phyloP scores from a whole-genome alignment of 2,888 invertebrate species.

The Melanophora roralis region DNA sequence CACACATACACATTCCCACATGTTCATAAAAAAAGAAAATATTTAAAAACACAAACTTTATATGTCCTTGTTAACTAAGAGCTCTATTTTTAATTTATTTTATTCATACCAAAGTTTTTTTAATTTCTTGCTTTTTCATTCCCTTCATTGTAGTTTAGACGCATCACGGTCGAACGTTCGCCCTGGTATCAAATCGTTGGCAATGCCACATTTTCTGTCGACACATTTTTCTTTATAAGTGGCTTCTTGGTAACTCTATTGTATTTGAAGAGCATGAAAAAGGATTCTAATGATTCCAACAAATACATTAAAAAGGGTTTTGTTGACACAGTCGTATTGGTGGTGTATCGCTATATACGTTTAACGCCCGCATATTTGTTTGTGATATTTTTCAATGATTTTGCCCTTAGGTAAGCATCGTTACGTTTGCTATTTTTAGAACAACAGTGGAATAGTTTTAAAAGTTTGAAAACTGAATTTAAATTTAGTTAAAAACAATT shows the following conservation, averaged over 20 bases:
- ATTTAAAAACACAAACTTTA: neutral
- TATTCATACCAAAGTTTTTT: neutral
- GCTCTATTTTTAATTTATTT: slow-evolving; percentile 4
- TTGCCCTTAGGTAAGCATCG: slow-evolving; percentile 81
- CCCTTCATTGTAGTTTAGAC: slow-evolving; percentile 80
- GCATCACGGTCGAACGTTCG: slow-evolving; percentile 85
- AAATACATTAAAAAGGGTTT: slow-evolving; percentile 67
- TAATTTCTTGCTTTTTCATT: neutral
- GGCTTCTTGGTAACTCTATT: slow-evolving; percentile 86
- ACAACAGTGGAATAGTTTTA: neutral
- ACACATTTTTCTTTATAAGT: slow-evolving; percentile 92
- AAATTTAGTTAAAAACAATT: neutral
- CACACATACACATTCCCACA: neutral
- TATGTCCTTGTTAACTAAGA: neutral
- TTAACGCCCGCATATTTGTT: slow-evolving; percentile 90
- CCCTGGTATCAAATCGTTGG: slow-evolving; percentile 89
- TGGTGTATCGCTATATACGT: slow-evolving; percentile 83
- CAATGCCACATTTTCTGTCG: slow-evolving; percentile 91
- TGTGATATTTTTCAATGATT: slow-evolving; percentile 85
- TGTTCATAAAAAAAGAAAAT: too few species aligned
- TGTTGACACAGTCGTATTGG: slow-evolving; percentile 68
- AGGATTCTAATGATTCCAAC: slow-evolving; percentile 69
- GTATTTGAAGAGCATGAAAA: slow-evolving; percentile 82
- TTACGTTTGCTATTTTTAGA: slow-evolving; percentile 22
- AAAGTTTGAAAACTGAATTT: too few species aligned